Evolutionary conservation across 1,140 invertebrate genomes (phyloP), one percentile per base, ranked within the genome.

Genomic region (Protaetia brevitarsis): DNA sequence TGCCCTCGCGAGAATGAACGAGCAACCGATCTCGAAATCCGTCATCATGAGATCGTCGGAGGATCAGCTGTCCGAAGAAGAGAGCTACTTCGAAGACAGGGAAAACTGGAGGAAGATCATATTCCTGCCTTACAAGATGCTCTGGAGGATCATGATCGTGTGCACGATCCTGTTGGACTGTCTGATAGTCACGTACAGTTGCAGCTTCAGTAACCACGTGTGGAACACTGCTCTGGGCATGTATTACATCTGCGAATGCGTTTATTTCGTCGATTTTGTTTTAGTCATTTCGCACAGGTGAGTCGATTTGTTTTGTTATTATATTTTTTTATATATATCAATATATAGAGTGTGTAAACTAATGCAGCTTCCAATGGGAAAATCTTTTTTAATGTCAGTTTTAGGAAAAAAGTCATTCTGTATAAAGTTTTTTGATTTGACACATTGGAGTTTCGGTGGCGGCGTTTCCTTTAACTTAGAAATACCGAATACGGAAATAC

Each of bases 71-170:
- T 51, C 41, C 13, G 41, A 16, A 51, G 19, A 16, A 23, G 13
- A 51, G 19, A 4, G 2, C 19, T 51, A 51, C 23, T 51, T 19
- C n/a, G 62, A 51, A 5, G 36, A 51, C 26, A 13, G 5, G 8
- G 23, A 37, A 36, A 62, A 62, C 16, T 62, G 60, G 60, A 62
- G 60, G 16, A 62, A 36, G 8, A 62, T 62, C 29, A 62, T 62
- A 16, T 62, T 62, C 19, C 31, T 62, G n/a, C 60, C 60, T 1
- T 21, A 34, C 16, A 34, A 62, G 2, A 34, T 62, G 31, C 29
- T 62, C 10, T 62, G 60, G 60, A 62, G 29, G 16, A 19, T 36
- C 1, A 34, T 62, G 21, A 23, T 62, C 10, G 31, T 62, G 6
- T 5, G 6, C 2, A 62, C 11, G 10, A 23, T 26, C 5, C 8